Percentiles rank a stretch among this genome's conserved stretches.
Conservation (phyloP, 2,797 vertebrate genomes). For the Coranthus polyacanthus region DNA sequence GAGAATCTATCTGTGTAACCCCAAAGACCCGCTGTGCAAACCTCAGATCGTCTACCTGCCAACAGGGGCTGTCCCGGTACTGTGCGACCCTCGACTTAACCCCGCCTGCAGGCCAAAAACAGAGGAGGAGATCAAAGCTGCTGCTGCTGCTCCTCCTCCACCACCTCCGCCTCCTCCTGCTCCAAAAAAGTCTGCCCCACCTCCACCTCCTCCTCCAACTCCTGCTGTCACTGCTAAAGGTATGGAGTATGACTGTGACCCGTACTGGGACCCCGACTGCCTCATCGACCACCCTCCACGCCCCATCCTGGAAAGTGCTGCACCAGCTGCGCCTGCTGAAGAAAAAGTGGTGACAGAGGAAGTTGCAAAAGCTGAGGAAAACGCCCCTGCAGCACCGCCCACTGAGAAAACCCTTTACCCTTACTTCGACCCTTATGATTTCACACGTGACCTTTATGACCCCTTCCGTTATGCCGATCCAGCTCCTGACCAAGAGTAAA, state of each 20-base stretch:
- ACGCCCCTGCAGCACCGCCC: constrained; percentile 19
- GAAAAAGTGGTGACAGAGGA: constrained; percentile 54
- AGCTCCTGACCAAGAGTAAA: constrained; percentile 54
- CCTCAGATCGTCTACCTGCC: constrained; percentile 83
- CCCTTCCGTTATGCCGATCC: constrained; percentile 67
- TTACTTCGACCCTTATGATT: constrained; percentile 78
- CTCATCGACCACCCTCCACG: constrained; percentile 79
- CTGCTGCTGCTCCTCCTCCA: constrained; percentile 34
- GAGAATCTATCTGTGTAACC: constrained; percentile 79
- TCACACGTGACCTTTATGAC: constrained; percentile 79
- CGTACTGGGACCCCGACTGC: constrained; percentile 87
- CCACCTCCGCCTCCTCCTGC: constrained; percentile 47
- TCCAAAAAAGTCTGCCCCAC: constrained; percentile 47
- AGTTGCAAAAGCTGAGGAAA: constrained; percentile 41
- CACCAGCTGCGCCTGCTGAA: constrained; percentile 38
- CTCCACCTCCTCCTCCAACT: constrained; percentile 54
- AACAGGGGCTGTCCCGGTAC: constrained; percentile 74
- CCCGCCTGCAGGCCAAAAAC: constrained; percentile 68
- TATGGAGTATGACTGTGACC: constrained; percentile 84
- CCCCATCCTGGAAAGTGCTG: constrained; percentile 37
- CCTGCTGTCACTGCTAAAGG: constrained; percentile 56
- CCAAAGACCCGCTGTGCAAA: constrained; percentile 81
- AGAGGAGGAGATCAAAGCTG: constrained; percentile 60
- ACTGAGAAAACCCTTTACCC: constrained; percentile 32
- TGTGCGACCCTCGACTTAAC: constrained; percentile 83